These are phyloP conservation scores for Entomobrya multifasciata DNA, from an alignment of 2,888 invertebrate species.

Conservation along the genomic window DNA sequence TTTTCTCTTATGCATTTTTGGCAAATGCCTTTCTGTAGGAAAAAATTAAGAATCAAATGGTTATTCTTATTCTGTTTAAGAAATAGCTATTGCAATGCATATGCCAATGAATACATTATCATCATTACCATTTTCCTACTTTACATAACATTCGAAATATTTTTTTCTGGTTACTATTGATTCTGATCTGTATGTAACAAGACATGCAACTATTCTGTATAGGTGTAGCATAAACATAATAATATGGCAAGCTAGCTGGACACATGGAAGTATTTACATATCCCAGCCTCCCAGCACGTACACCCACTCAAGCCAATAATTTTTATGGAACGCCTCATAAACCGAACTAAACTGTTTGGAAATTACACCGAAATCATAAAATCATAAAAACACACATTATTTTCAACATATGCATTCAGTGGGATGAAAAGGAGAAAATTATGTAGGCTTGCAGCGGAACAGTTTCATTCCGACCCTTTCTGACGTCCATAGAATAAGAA, in stretches of 20 bases:
- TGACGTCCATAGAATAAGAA: background rate
- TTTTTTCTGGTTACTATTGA: too few relatives aligned
- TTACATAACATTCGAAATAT: too few relatives aligned
- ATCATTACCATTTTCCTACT: too few relatives aligned
- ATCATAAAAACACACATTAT: constrained; percentile 24
- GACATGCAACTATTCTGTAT: too few relatives aligned
- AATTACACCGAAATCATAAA: constrained; percentile 17
- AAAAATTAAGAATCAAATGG: background rate
- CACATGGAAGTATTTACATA: constrained; percentile 2
- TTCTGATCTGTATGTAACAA: too few relatives aligned
- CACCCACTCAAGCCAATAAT: background rate
- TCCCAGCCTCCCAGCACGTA: background rate
- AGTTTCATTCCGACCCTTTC: too few relatives aligned
- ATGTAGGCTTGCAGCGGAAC: background rate
- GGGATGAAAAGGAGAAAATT: background rate
- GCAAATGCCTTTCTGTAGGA: background rate
- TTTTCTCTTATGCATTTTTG: background rate
- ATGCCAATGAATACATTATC: too few relatives aligned
- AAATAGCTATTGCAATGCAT: too few relatives aligned
- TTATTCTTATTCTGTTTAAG: background rate
- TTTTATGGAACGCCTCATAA: background rate
- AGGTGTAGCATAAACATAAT: too few relatives aligned
- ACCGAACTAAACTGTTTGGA: constrained; percentile 4
- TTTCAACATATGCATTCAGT: background rate
- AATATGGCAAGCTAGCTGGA: too few relatives aligned